phyloP scores from a whole-genome alignment of 2,113 vertebrate species.

The Corynorhinus townsendii region DNA sequence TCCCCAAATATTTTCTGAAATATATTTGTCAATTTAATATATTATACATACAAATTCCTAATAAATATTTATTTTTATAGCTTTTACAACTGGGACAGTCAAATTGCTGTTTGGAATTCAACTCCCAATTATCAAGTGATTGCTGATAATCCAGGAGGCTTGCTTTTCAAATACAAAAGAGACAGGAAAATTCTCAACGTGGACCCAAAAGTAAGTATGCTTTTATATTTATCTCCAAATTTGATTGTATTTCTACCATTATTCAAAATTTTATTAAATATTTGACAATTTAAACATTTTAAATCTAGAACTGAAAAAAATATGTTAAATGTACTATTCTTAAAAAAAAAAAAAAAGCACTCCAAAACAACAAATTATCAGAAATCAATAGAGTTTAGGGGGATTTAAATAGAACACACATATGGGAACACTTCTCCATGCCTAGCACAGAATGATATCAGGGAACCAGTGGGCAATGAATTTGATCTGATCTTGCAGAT shows the following conservation, averaged over 20 bases:
- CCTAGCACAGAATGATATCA: neutral
- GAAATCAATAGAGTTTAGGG: neutral
- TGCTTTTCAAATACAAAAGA: slow-evolving; percentile 88
- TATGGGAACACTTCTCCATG: neutral
- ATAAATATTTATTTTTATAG: slow-evolving; percentile 75
- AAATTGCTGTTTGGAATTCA: slow-evolving; percentile 80
- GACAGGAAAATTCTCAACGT: slow-evolving; percentile 87
- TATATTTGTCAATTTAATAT: neutral
- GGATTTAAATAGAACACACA: neutral
- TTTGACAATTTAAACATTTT: neutral
- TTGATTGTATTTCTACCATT: neutral
- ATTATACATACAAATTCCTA: slow-evolving; percentile 11
- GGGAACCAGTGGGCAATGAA: too few relatives aligned
- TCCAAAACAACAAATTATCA: neutral
- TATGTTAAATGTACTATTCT: neutral
- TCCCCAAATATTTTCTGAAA: neutral
- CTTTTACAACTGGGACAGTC: slow-evolving; percentile 91
- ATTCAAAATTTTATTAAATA: slow-evolving; percentile 24
- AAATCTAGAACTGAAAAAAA: neutral
- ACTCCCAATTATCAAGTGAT: slow-evolving; percentile 89
- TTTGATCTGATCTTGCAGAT: neutral
- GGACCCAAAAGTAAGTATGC: slow-evolving; percentile 83
- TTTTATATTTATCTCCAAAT: neutral
- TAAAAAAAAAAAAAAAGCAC: neutral
- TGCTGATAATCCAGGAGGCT: slow-evolving; percentile 81